phyloP scores from a whole-genome alignment of 2,888 invertebrate species.

The Teinopalpus imperialis region DNA sequence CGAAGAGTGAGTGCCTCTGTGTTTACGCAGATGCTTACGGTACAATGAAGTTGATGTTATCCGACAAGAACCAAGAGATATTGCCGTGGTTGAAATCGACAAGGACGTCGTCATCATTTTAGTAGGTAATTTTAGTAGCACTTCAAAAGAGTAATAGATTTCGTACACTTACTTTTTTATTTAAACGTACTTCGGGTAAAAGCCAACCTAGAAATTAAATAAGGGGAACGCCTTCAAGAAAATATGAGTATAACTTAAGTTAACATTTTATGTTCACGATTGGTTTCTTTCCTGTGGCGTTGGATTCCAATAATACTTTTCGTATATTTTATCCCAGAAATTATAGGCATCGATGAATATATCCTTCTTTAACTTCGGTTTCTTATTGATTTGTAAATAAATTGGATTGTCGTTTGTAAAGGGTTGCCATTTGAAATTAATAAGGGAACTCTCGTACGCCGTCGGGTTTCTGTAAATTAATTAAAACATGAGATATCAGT shows the following conservation, averaged over 20 bases:
- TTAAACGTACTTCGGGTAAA: no score
- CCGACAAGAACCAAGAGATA: no score
- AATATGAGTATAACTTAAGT: background rate
- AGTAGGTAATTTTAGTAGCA: no score
- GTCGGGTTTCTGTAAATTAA: constrained; percentile 62
- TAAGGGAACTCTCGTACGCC: constrained; percentile 55
- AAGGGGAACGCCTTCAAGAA: background rate
- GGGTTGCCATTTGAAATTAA: constrained; percentile 55
- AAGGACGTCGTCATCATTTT: no score
- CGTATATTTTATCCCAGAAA: constrained; percentile 64
- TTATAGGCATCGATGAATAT: constrained; percentile 49
- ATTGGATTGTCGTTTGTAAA: constrained; percentile 51
- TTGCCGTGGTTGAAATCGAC: no score
- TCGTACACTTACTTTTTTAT: no score
- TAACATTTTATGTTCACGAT: no score
- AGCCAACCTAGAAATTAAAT: no score
- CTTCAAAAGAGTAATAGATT: no score
- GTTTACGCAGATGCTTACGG: no score
- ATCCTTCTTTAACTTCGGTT: constrained; percentile 48
- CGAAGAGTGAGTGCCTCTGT: no score
- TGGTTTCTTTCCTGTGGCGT: constrained; percentile 29
- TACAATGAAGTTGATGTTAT: no score
- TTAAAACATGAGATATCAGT: constrained; percentile 10
- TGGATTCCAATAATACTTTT: constrained; percentile 62
- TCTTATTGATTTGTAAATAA: constrained; percentile 57